A percentile compares a stretch with the other conserved stretches of the same genome.
Conservation (phyloP, 2,797 vertebrate genomes). For the Peromyscus attwateri region DNA sequence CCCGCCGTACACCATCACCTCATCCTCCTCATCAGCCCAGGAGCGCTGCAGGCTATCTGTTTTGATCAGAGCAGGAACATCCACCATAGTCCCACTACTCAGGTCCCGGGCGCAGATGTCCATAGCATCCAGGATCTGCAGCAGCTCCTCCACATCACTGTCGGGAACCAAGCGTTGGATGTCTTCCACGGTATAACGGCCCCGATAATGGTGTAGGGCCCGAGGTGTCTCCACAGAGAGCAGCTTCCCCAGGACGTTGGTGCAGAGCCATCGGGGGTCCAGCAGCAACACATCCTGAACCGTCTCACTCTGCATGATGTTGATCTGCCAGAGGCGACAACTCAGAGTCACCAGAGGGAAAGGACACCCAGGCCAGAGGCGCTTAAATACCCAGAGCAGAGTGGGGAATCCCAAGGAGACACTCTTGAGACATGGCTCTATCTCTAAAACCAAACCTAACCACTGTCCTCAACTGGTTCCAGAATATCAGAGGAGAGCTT, state of each 20-base stretch:
- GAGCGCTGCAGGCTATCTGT: conserved; percentile 96
- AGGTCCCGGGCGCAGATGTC: conserved; percentile 96
- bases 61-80: conserved; percentile 97
- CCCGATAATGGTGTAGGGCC: conserved; percentile 98
- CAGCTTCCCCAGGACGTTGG: conserved; percentile 94
- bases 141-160: conserved; percentile 96
- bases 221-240: conserved; percentile 96
- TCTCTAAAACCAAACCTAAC: background rate
- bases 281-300: conserved; percentile 98
- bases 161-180: conserved; percentile 95
- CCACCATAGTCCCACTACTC: conserved; percentile 96
- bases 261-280: conserved; percentile 98
- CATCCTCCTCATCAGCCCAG: conserved; percentile 96
- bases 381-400: background rate
- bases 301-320: conserved; percentile 99
- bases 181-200: conserved; percentile 97
- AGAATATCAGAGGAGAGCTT: background rate
- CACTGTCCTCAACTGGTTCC: background rate
- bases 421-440: background rate
- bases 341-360: background rate
- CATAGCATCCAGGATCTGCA: conserved; percentile 98
- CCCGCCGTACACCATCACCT: conserved; percentile 94
- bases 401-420: background rate
- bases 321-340: conserved; percentile 92
- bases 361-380: background rate